These are phyloP conservation scores for Ethmia dodecea DNA, from an alignment of 2,888 invertebrate genomes.

Conservation along the genomic window DNA sequence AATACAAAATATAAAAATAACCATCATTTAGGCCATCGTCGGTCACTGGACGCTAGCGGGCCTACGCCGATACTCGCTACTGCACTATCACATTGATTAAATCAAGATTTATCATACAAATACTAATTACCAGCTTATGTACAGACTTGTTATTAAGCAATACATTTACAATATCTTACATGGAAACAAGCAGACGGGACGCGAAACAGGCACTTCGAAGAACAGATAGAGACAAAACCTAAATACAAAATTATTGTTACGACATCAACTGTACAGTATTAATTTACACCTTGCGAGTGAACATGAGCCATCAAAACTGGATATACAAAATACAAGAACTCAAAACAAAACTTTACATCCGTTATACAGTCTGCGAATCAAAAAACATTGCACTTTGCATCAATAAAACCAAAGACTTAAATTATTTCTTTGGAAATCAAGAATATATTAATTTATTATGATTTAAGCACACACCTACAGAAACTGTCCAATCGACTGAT, in stretches of 20 bases:
- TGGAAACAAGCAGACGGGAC: slow-evolving; percentile 54
- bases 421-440: slow-evolving; percentile 62
- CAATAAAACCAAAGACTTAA: slow-evolving; percentile 58
- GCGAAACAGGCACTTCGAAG: slow-evolving; percentile 68
- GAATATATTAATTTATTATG: slow-evolving; percentile 50
- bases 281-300: slow-evolving; percentile 24
- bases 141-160: slow-evolving; percentile 60
- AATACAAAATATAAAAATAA: slow-evolving; percentile 56
- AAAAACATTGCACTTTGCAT: slow-evolving; percentile 55
- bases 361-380: slow-evolving; percentile 35
- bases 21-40: slow-evolving; percentile 40
- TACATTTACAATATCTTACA: slow-evolving; percentile 71
- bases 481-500: slow-evolving; percentile 34
- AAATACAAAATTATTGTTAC: slow-evolving; percentile 44
- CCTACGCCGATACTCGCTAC: slow-evolving; percentile 21
- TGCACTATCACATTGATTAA: slow-evolving; percentile 48
- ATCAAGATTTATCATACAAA: slow-evolving; percentile 45
- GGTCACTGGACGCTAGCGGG: slow-evolving; percentile 9
- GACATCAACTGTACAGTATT: slow-evolving; percentile 45
- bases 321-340: slow-evolving; percentile 53
- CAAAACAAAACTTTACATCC: slow-evolving; percentile 44
- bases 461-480: slow-evolving; percentile 38
- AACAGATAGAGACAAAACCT: slow-evolving; percentile 47
- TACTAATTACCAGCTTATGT: slow-evolving; percentile 45
- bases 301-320: slow-evolving; percentile 41